Percentiles rank a stretch among this genome's conserved stretches.
Evolutionary conservation across 2,113 vertebrate genomes (phyloP).

Genomic region (Apeltes quadracus): DNA sequence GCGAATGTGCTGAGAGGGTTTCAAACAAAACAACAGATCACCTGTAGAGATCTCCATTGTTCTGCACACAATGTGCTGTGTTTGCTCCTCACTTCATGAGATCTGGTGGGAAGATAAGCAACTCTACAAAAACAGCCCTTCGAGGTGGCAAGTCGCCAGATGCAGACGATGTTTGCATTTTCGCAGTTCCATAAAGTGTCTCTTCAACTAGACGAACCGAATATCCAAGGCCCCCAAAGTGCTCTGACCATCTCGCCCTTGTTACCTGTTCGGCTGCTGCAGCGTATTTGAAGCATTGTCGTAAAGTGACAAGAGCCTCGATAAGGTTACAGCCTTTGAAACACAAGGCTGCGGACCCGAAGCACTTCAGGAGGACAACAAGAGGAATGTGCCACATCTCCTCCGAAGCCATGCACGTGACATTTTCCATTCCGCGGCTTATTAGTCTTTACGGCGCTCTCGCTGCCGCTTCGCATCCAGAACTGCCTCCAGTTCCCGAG

Average conservation of each 20-base stretch:
- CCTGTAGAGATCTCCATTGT: slow-evolving; percentile 17
- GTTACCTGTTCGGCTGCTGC: background rate
- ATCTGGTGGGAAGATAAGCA: slow-evolving; percentile 15
- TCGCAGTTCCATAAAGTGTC: background rate
- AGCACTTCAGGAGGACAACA: background rate
- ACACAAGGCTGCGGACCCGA: background rate
- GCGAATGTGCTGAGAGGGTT: background rate
- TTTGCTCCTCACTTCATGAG: slow-evolving; percentile 18
- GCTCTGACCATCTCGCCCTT: background rate
- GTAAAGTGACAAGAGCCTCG: background rate
- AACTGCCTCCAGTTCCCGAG: background rate
- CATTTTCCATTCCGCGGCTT: slow-evolving; percentile 29
- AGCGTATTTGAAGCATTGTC: background rate
- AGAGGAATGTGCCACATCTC: slow-evolving; percentile 1
- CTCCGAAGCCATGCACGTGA: slow-evolving; percentile 14
- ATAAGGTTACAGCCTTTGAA: slow-evolving; percentile 16
- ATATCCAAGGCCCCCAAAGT: background rate
- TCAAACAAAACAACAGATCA: slow-evolving; percentile 22
- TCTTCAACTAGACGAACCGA: background rate
- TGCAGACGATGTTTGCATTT: background rate
- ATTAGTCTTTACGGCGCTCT: slow-evolving; percentile 32
- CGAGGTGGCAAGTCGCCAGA: slow-evolving; percentile 13
- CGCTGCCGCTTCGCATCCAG: background rate
- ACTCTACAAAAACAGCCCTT: slow-evolving; percentile 26
- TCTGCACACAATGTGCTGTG: slow-evolving; percentile 23